Base-by-base conservation (phyloP, 2,888 invertebrate genomes). In the Anarsia innoxiella region DNA sequence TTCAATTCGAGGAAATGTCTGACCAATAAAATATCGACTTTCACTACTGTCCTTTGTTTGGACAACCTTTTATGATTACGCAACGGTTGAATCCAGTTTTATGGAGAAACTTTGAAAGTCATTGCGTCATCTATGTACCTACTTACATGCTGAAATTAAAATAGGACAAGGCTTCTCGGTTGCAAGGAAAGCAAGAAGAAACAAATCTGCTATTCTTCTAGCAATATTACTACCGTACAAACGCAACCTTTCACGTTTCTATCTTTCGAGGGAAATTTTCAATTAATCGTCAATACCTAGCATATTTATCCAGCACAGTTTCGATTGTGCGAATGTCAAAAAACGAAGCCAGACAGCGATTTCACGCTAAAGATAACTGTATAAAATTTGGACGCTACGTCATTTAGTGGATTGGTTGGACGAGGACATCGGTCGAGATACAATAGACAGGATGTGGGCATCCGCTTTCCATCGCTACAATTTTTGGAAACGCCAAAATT, bases 401-500 rank as follows among this genome's bases (percentile, higher is more conserved):
- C 71, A 79, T 73, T 69, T 54, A 48, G 58, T 55, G 58, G 64
- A 65, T 66, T 59, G 59, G 53, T 56, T 57, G 48, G 66, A 47
- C 80, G 83, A 82, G 83, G 83, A 84, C 83, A 76, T 77, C 72
- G 78, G 51, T 71, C 78, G 53, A 42, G 27, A 6, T 50, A 84
- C 79, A 84, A 84, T 60, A 48, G 41, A 44, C 71, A 75, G 83
- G 83, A 84, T 52, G 64, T 45, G 11, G 26, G 53, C 69, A 61
- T 83, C 83, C 83, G 83, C 66, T 77, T 74, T 72, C 66, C 71
- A 73, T 69, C 68, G 69, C 57, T 68, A 73, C 71, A 68, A 65
- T 78, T 66, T 82, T 82, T 56, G 78, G 78, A 76, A 82, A 73
- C 75, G 71, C 76, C 76, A 73, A 83, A 79, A 77, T 74, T 75